These are phyloP conservation scores for Barnardius zonarius DNA, from an alignment of 2,113 vertebrate genomes.

Conservation along the genomic window DNA sequence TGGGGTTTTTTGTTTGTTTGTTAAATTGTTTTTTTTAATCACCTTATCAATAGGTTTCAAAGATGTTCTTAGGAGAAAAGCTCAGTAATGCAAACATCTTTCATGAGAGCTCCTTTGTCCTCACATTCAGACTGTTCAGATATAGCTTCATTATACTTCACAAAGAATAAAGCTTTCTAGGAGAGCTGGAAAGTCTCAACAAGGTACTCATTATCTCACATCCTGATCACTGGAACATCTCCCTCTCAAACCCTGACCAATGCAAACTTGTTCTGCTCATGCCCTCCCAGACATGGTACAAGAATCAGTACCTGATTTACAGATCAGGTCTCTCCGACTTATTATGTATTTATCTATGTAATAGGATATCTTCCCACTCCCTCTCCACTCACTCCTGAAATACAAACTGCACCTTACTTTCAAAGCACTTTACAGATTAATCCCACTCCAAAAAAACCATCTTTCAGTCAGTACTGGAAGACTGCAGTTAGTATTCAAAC, in stretches of 20 bases:
- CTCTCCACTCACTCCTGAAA: neutral
- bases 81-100: neutral
- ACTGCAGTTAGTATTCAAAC: neutral
- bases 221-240: rapidly evolving
- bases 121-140: neutral
- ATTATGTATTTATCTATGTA: neutral
- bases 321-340: neutral
- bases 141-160: neutral
- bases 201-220: neutral
- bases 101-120: neutral
- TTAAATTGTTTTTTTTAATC: neutral
- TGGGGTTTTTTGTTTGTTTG: neutral
- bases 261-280: neutral
- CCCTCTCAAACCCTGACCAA: neutral
- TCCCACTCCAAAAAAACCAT: neutral
- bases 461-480: neutral
- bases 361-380: neutral
- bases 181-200: neutral
- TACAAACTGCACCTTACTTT: neutral
- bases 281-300: neutral
- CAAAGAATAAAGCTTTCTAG: neutral
- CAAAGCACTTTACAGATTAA: neutral
- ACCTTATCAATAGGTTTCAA: neutral
- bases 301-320: neutral
- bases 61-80: neutral